Evolutionary conservation across 2,113 vertebrate genomes (phyloP).

Genomic region (Microcebus tavaratra): DNA sequence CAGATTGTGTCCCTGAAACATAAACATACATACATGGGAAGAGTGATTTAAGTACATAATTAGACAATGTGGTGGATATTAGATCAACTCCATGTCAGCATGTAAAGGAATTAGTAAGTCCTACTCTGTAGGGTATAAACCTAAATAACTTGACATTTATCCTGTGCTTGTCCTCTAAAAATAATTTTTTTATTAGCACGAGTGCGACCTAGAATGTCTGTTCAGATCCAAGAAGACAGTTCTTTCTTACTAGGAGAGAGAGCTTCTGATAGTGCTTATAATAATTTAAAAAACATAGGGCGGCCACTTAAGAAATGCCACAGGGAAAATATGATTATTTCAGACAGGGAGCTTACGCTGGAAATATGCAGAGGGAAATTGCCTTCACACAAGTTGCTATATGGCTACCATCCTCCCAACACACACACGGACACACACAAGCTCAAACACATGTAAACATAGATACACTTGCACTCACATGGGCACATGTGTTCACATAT

Average conservation of each 20-base stretch:
- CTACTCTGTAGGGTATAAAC: not conserved
- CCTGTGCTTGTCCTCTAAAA: not conserved
- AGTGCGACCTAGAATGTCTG: not conserved
- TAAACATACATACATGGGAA: not conserved
- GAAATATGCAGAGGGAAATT: not conserved
- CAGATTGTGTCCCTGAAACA: not conserved
- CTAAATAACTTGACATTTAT: not conserved
- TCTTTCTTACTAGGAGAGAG: not conserved
- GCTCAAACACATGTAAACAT: too few species aligned
- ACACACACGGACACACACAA: not conserved
- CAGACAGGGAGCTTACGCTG: not conserved
- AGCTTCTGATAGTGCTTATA: not conserved
- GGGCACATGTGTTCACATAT: not conserved
- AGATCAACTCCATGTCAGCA: not conserved
- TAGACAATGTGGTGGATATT: not conserved
- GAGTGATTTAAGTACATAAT: not conserved
- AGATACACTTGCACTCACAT: accelerated
- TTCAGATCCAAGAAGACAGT: not conserved
- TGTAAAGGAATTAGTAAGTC: not conserved
- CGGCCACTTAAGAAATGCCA: not conserved
- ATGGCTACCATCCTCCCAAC: not conserved
- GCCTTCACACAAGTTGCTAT: not conserved
- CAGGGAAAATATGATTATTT: not conserved
- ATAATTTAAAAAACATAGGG: not conserved
- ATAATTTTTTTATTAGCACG: not conserved